These are phyloP conservation scores for Bradysia coprophila DNA, from an alignment of 1,140 invertebrate species.

Conservation along the genomic window DNA sequence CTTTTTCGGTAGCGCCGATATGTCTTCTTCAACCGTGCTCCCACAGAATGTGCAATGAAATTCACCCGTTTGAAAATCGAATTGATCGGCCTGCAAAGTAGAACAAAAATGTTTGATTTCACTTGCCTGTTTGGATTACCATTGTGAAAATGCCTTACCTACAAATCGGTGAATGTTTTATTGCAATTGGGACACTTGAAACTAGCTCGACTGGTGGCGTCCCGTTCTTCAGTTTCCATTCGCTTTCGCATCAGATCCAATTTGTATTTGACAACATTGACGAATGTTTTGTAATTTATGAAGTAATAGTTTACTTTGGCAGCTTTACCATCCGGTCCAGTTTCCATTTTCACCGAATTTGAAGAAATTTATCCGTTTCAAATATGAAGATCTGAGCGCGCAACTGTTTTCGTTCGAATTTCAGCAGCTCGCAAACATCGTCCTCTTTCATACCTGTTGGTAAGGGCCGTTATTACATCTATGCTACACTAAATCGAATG, in stretches of 20 bases:
- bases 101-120: no score
- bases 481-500: no score
- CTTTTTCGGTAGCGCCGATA: slow-evolving; percentile 76
- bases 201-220: slow-evolving; percentile 85
- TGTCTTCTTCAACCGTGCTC: slow-evolving; percentile 81
- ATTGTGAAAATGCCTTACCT: no score
- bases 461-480: no score
- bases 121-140: no score
- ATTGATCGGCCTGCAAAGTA: slow-evolving; percentile 81
- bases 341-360: slow-evolving; percentile 87
- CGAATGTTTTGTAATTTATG: slow-evolving; percentile 93
- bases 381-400: slow-evolving; percentile 68
- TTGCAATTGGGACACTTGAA: slow-evolving; percentile 83
- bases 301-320: slow-evolving; percentile 96
- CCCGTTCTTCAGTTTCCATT: slow-evolving; percentile 86
- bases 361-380: slow-evolving; percentile 87
- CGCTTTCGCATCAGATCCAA: slow-evolving; percentile 87
- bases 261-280: slow-evolving; percentile 96
- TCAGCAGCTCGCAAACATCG: slow-evolving; percentile 81
- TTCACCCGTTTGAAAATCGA: slow-evolving; percentile 67
- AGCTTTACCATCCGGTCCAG: slow-evolving; percentile 84
- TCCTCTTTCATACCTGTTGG: slow-evolving; percentile 94
- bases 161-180: slow-evolving; percentile 81
- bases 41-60: slow-evolving; percentile 82
- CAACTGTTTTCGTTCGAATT: slow-evolving; percentile 90